Conservation (phyloP, 92 coral and sea anemone genomes). For the Chrysogorgia sp. region DNA sequence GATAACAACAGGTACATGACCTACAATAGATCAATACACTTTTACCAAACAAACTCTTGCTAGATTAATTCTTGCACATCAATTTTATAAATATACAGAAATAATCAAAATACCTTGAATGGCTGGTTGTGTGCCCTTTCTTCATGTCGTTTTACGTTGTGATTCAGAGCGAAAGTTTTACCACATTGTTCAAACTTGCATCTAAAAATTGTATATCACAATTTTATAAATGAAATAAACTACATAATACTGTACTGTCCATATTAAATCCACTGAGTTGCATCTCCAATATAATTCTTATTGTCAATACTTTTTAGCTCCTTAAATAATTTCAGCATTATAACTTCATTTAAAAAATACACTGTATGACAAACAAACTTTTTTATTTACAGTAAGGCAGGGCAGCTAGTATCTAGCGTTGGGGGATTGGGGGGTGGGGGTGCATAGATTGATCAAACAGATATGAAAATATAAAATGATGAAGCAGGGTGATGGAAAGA, state of each 20-base stretch:
- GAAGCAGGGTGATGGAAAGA: no score
- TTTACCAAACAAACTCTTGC: no score
- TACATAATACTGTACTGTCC: background rate
- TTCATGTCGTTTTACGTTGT: slow-evolving; percentile 73
- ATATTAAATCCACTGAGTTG: no score
- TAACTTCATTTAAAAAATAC: slow-evolving; percentile 23
- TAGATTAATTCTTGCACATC: background rate
- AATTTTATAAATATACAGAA: background rate
- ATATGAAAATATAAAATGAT: no score
- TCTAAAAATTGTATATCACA: no score
- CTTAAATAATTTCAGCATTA: background rate
- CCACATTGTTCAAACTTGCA: slow-evolving; percentile 78
- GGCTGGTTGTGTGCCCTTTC: slow-evolving; percentile 74
- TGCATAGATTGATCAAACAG: no score
- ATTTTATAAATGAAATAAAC: background rate
- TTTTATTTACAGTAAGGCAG: background rate
- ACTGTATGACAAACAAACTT: slow-evolving; percentile 2
- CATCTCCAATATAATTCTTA: no score
- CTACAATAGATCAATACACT: no score
- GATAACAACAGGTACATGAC: background rate
- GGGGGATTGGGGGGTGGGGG: no score
- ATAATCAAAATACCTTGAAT: slow-evolving; percentile 61
- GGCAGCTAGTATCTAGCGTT: background rate
- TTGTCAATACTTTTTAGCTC: background rate
- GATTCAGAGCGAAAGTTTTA: slow-evolving; percentile 64